Conservation (phyloP, 2,113 vertebrate genomes). For the Daubentonia madagascariensis region DNA sequence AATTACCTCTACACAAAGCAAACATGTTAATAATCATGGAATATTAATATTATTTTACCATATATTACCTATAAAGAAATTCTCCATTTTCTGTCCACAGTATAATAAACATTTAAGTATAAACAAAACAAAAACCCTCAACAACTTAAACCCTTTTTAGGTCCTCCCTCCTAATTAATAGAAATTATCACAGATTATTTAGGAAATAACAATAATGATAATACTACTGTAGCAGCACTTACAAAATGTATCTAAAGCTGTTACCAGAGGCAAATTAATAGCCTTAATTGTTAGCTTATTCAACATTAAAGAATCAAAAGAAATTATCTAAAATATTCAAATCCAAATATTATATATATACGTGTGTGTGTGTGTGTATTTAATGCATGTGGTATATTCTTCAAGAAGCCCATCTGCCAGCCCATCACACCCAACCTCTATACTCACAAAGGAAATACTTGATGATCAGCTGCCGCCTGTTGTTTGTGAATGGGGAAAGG, state of each 20-base stretch:
- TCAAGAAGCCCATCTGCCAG: not conserved
- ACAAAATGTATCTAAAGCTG: not conserved
- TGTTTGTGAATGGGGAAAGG: not conserved
- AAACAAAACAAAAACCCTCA: not conserved
- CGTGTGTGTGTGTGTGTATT: not conserved
- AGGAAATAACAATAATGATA: not conserved
- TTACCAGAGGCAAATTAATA: constrained; percentile 30
- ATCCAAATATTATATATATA: not conserved
- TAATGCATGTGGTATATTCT: not conserved
- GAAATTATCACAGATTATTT: not conserved
- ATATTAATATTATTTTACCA: not conserved
- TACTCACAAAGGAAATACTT: not conserved
- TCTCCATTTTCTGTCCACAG: not conserved
- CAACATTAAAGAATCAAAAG: not conserved
- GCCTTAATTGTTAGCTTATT: not conserved
- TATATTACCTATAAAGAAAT: not conserved
- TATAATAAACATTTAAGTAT: not conserved
- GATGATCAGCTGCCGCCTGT: not conserved
- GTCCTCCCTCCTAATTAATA: not conserved
- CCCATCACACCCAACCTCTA: not conserved
- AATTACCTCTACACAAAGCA: not conserved
- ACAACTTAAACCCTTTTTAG: not conserved
- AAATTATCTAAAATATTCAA: not conserved
- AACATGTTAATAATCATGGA: not conserved
- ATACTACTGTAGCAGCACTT: not conserved